Conservation (phyloP, 2,888 invertebrate species). For the Lasioglossum marginatum region DNA sequence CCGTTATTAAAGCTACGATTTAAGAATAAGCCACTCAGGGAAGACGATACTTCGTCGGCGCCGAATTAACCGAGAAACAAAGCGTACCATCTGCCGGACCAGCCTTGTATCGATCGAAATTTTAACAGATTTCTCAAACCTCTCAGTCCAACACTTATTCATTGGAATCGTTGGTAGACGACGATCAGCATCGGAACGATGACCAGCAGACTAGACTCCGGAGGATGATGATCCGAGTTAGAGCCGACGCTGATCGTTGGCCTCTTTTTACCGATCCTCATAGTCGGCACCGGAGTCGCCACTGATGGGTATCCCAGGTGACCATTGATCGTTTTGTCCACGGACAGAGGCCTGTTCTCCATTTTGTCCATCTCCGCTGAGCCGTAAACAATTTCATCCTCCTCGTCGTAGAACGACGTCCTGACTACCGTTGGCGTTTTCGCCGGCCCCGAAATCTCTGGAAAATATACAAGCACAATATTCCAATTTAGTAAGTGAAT, state of each 20-base stretch:
- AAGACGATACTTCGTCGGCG: conserved; percentile 65
- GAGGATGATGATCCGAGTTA: conserved; percentile 22
- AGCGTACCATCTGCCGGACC: conserved; percentile 24
- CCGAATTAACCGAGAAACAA: conserved; percentile 38
- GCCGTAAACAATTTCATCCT: conserved; percentile 87
- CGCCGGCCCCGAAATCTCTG: conserved; percentile 92
- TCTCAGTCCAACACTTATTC: conserved; percentile 18
- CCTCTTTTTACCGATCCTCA: conserved; percentile 76
- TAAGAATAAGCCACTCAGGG: conserved; percentile 70
- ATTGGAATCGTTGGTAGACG: conserved; percentile 41
- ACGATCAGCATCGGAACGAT: conserved; percentile 43
- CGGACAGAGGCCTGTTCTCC: conserved; percentile 75
- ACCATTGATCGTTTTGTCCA: conserved; percentile 80
- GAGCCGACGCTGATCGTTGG: conserved; percentile 61
- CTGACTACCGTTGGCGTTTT: conserved; percentile 74
- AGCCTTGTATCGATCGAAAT: conserved; percentile 17
- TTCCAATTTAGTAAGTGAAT: not conserved
- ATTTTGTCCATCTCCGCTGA: conserved; percentile 76
- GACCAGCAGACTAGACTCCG: conserved; percentile 9
- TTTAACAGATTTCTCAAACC: conserved; percentile 45
- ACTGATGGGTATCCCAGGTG: conserved; percentile 75
- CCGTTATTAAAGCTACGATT: conserved; percentile 55
- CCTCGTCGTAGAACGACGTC: conserved; percentile 89
- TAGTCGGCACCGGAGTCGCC: conserved; percentile 71
- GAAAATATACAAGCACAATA: conserved; percentile 36